These are phyloP conservation scores for Melanchra persicariae DNA, from an alignment of 2,888 invertebrate species.

Conservation along the genomic window DNA sequence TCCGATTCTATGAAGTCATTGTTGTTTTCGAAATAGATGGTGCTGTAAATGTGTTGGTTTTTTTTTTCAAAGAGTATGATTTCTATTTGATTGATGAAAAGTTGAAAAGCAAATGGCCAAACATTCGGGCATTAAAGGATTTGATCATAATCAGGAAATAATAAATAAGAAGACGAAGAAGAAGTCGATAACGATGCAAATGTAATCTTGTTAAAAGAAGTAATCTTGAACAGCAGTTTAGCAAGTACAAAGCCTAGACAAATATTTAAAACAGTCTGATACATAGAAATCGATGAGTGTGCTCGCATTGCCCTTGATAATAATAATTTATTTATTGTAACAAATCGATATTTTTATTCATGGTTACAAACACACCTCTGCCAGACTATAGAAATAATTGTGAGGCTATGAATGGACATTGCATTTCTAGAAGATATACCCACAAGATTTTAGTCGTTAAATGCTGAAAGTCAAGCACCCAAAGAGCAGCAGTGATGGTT, in stretches of 20 bases:
- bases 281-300: conserved; percentile 28
- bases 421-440: background rate
- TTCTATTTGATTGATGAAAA: background rate
- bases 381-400: background rate
- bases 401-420: background rate
- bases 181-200: background rate
- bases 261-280: conserved; percentile 9
- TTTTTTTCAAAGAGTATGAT: background rate
- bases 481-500: background rate
- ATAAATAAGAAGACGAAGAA: background rate
- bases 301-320: conserved; percentile 40
- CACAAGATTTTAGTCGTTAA: background rate
- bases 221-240: background rate
- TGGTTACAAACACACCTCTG: background rate
- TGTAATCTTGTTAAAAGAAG: background rate
- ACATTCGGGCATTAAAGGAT: background rate
- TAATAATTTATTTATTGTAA: conserved; percentile 20
- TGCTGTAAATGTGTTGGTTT: background rate
- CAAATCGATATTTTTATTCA: conserved; percentile 41
- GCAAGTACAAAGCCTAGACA: background rate
- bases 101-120: background rate
- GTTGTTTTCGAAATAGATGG: conserved; percentile 39
- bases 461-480: background rate
- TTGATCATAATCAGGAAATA: background rate
- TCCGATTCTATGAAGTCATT: conserved; percentile 53